phyloP scores from a whole-genome alignment of 1,140 invertebrate species.

The Lordiphosa clarofinis region DNA sequence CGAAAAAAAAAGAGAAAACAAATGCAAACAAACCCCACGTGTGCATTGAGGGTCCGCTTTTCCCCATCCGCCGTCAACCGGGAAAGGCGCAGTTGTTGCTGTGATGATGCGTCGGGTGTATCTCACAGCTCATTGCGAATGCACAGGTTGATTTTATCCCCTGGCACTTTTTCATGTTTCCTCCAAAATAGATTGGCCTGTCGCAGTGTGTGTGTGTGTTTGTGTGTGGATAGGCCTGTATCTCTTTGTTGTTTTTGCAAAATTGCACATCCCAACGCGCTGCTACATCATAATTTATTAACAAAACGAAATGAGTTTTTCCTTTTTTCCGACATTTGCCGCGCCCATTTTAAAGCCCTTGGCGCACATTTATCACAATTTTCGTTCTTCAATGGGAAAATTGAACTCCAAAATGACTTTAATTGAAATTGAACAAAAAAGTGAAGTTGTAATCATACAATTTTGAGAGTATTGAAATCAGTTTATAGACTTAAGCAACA shows the following conservation, averaged over 20 bases:
- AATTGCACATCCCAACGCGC: slow-evolving; percentile 64
- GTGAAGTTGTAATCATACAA: not conserved
- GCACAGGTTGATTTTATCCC: slow-evolving; percentile 78
- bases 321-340: slow-evolving; percentile 26
- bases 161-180: slow-evolving; percentile 62
- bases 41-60: slow-evolving; percentile 45
- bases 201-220: slow-evolving; percentile 12
- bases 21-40: slow-evolving; percentile 15
- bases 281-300: slow-evolving; percentile 75
- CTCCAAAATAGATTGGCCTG: slow-evolving; percentile 29
- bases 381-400: slow-evolving; percentile 53
- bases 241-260: slow-evolving; percentile 35
- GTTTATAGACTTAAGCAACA: too few relatives aligned
- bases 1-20: slow-evolving; percentile 42
- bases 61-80: slow-evolving; percentile 22
- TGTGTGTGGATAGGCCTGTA: slow-evolving; percentile 38
- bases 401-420: slow-evolving; percentile 8
- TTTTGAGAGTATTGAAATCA: too few relatives aligned
- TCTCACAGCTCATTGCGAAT: slow-evolving; percentile 73
- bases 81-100: slow-evolving; percentile 24
- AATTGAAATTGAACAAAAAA: not conserved
- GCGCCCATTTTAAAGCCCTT: slow-evolving; percentile 48
- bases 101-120: slow-evolving; percentile 40
- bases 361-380: slow-evolving; percentile 64
- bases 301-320: slow-evolving; percentile 67